Base-by-base conservation (phyloP, 2,888 invertebrate species). In the Limnephilus lunatus region DNA sequence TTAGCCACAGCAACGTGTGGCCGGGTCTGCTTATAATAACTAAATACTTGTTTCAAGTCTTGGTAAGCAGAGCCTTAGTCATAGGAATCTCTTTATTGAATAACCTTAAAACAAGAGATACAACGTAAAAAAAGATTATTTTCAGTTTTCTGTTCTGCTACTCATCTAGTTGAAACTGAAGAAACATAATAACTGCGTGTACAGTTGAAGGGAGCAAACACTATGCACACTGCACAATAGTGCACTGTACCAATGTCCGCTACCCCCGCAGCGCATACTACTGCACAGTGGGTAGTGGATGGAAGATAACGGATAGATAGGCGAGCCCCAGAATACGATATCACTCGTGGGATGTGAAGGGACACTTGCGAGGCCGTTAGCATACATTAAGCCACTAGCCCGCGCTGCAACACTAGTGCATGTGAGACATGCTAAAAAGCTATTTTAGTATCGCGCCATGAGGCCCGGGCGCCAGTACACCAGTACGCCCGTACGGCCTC, bases 301-400 rank as follows among this genome's bases (percentile, higher is more conserved):
- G 9, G 68, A 9, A n/a, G n/a, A 9, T 68, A 68, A 25, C 9
- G 68, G 68, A 81, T 91, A 87, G 87, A 89, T 89, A 81, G 89
- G 25, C 68, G 25, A 83, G 83, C 39, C 31, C 89, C n/a, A 35
- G 92, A 92, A 92, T 92, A 92, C 90, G 87, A 91, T 89, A 92
- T 92, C 90, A 92, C 91, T n/a, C 35, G 32, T 53, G 89, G 90
- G 86, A 91, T 90, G 91, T 85, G 90, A 90, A 91, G 89, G 92
- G 90, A 91, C 92, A 89, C 90, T 91, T 91, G 30, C 82, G 91
- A 30, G 91, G 87, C 90, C 83, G 92, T 90, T 91, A 91, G 92
- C 92, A 91, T 91, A 90, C 81, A 89, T 91, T 88, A 91, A 91
- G 48, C 68, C 32, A 85, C 88, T 80, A 83, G 91, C 88, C 90